These are phyloP conservation scores for Paedocypris micromegethes DNA, from an alignment of 2,797 vertebrate genomes.

Conservation along the genomic window DNA sequence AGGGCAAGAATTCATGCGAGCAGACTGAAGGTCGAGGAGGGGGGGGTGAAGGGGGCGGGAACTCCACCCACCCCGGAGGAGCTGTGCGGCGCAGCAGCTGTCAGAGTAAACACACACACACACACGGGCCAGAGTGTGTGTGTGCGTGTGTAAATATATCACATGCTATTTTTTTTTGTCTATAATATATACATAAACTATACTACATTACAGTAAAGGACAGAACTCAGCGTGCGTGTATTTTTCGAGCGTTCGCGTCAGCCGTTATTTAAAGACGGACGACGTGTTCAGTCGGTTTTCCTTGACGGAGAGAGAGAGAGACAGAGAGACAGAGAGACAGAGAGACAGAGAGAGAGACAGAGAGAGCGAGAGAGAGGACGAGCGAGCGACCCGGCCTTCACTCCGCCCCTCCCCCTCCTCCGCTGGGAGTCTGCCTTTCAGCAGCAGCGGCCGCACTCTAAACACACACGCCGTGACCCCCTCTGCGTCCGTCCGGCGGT, in stretches of 20 bases:
- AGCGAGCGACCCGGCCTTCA: constrained; percentile 50
- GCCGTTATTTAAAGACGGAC: constrained; percentile 52
- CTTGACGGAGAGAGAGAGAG: constrained; percentile 23
- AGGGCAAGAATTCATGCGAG: constrained; percentile 44
- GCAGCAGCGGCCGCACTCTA: constrained; percentile 46
- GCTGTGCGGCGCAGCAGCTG: constrained; percentile 70
- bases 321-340: neutral
- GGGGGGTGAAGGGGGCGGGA: constrained; percentile 20
- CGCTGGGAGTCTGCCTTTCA: constrained; percentile 58
- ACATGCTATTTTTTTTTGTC: neutral
- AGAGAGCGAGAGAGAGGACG: constrained; percentile 1
- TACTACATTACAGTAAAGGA: too few relatives aligned
- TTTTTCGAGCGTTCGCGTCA: neutral
- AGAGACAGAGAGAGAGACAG: constrained; percentile 4
- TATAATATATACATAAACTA: too few relatives aligned
- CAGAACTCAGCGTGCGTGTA: neutral
- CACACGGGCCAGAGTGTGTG: constrained; percentile 3
- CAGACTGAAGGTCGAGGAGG: constrained; percentile 28
- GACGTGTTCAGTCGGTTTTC: constrained; percentile 41
- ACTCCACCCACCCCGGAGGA: constrained; percentile 65
- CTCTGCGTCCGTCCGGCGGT: constrained; percentile 49
- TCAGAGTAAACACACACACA: constrained; percentile 56
- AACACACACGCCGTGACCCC: constrained; percentile 43
- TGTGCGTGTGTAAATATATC: constrained; percentile 18
- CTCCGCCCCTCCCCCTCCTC: constrained; percentile 49